Conservation (phyloP, 2,888 invertebrate genomes). For the Rhagonycha lutea region DNA sequence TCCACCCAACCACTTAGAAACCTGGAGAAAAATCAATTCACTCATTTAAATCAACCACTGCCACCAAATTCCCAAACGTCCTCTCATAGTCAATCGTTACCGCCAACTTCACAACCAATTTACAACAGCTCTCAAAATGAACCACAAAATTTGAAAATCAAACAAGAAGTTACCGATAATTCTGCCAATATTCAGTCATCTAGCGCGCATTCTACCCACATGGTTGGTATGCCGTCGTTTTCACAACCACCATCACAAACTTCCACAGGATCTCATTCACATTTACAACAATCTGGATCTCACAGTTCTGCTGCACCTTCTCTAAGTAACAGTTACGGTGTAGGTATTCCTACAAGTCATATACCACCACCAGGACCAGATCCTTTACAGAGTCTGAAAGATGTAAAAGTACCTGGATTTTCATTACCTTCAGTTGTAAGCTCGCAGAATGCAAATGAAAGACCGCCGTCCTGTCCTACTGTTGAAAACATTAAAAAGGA, state of each 20-base stretch:
- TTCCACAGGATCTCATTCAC: slow-evolving; percentile 4
- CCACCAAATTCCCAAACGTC: slow-evolving; percentile 1
- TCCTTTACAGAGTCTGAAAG: slow-evolving; percentile 77
- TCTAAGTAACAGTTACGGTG: slow-evolving; percentile 17
- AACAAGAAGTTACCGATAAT: slow-evolving; percentile 65
- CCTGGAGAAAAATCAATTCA: slow-evolving; percentile 36
- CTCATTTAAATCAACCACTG: slow-evolving; percentile 14
- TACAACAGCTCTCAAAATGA: slow-evolving; percentile 57
- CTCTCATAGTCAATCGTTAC: slow-evolving; percentile 3
- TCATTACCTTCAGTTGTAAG: slow-evolving; percentile 53
- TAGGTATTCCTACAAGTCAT: slow-evolving; percentile 6
- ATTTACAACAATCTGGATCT: slow-evolving; percentile 3
- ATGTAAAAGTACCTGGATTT: slow-evolving; percentile 78
- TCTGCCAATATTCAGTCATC: slow-evolving; percentile 35
- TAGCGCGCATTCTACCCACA: slow-evolving; percentile 1
- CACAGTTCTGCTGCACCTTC: slow-evolving; percentile 3
- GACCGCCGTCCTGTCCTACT: slow-evolving; percentile 64
- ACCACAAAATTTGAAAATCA: slow-evolving; percentile 74
- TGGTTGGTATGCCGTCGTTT: slow-evolving; percentile 9
- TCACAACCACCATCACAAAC: slow-evolving; percentile 5
- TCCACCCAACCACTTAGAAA: slow-evolving; percentile 44
- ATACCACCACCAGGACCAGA: slow-evolving; percentile 53
- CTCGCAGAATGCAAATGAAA: slow-evolving; percentile 43
- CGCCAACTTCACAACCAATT: slow-evolving; percentile 29
- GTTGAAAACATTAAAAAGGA: slow-evolving; percentile 77